Conservation (phyloP, 2,888 invertebrate genomes). For the Bedellia somnulentella region DNA sequence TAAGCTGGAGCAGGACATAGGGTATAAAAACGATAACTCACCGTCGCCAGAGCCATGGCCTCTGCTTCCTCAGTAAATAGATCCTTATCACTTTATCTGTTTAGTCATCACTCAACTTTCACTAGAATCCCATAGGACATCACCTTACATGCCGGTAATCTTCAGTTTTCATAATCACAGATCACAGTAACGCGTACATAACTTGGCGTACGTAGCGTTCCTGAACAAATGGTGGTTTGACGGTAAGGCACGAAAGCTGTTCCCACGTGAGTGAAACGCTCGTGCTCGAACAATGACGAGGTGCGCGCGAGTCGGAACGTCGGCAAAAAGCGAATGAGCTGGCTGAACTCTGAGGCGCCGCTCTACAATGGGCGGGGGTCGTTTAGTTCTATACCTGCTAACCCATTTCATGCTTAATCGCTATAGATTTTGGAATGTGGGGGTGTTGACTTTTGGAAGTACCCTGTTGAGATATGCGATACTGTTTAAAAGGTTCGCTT, state of each 20-base stretch:
- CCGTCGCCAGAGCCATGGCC: constrained; percentile 37
- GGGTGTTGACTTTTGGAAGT: no score
- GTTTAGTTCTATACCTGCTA: constrained; percentile 33
- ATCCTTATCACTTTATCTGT: constrained; percentile 34
- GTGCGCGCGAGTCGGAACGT: constrained; percentile 58
- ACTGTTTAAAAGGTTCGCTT: no score
- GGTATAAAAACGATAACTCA: no score
- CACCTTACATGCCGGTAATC: constrained; percentile 29
- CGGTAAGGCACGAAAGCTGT: constrained; percentile 41
- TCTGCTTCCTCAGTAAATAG: constrained; percentile 28
- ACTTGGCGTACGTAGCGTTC: constrained; percentile 22
- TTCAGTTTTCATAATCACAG: constrained; percentile 29
- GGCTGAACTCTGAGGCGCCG: constrained; percentile 20
- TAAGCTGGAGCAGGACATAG: no score
- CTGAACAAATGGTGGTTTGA: constrained; percentile 26
- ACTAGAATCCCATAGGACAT: constrained; percentile 21
- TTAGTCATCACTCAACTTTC: constrained; percentile 49
- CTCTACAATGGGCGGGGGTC: constrained; percentile 14
- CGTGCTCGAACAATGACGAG: constrained; percentile 32
- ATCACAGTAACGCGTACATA: no score
- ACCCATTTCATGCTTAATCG: constrained; percentile 36
- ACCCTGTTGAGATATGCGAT: no score
- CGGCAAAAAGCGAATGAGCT: constrained; percentile 57
- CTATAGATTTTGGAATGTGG: constrained; percentile 17
- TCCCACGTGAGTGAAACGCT: constrained; percentile 58